Percentiles rank a stretch among this genome's conserved stretches.
Conservation (phyloP, 2,113 vertebrate species). For the Aleadryas rufinucha region DNA sequence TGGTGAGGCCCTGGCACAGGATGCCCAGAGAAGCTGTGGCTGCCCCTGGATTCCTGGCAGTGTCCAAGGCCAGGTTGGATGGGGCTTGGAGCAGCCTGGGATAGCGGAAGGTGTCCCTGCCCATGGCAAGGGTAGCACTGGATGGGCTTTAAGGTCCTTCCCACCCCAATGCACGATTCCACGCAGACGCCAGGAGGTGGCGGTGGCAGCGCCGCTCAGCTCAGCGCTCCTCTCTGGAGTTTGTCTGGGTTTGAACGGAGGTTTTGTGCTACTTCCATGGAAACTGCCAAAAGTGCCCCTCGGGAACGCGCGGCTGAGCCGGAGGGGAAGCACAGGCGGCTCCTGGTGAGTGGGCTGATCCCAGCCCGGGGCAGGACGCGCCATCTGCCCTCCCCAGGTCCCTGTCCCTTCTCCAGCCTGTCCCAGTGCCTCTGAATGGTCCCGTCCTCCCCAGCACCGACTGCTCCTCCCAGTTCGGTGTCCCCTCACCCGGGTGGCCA, state of each 20-base stretch:
- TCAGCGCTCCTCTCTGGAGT: rapidly evolving
- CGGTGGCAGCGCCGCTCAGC: neutral
- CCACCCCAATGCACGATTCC: rapidly evolving
- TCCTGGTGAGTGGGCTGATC: neutral
- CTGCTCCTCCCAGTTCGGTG: neutral
- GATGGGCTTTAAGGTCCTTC: rapidly evolving
- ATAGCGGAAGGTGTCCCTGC: rapidly evolving
- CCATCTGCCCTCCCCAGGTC: rapidly evolving
- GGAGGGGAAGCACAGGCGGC: rapidly evolving
- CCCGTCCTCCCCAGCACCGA: neutral
- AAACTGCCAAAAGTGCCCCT: neutral
- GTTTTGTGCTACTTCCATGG: neutral
- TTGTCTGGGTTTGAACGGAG: rapidly evolving
- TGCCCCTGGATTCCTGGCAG: neutral
- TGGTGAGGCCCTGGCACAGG: neutral
- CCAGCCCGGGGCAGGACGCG: neutral
- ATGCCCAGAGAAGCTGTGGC: neutral
- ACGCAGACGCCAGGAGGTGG: neutral
- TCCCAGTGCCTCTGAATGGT: neutral
- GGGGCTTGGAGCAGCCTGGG: neutral
- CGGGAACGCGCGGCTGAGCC: neutral
- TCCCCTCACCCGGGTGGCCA: neutral
- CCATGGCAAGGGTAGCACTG: rapidly evolving
- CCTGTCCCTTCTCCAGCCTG: neutral
- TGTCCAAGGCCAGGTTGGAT: neutral